These are phyloP conservation scores for Drosophila infuscata DNA, from an alignment of 2,888 invertebrate genomes.

Conservation along the genomic window DNA sequence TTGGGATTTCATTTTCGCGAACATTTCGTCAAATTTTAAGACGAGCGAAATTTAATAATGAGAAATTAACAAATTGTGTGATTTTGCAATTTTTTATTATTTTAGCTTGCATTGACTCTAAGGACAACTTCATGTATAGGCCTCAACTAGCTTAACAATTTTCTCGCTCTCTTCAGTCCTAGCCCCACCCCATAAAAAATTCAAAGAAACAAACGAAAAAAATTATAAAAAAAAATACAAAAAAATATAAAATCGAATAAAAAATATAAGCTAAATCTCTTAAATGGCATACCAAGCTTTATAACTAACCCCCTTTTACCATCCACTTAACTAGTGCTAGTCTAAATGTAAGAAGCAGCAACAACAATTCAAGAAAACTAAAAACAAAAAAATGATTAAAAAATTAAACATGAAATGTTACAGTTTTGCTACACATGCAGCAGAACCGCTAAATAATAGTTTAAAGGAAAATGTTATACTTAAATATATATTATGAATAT, in stretches of 20 bases:
- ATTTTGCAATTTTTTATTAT: conserved; percentile 6
- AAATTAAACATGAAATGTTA: conserved; percentile 58
- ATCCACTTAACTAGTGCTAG: conserved; percentile 70
- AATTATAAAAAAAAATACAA: conserved; percentile 22
- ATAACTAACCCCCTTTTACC: conserved; percentile 69
- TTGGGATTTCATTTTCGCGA: conserved; percentile 18
- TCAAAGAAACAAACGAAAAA: conserved; percentile 10
- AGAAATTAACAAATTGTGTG: not conserved
- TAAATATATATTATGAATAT: conserved; percentile 63
- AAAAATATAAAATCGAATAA: conserved; percentile 28
- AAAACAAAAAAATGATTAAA: conserved; percentile 39
- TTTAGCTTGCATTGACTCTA: conserved; percentile 4
- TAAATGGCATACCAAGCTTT: conserved; percentile 62
- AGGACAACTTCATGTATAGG: conserved; percentile 34
- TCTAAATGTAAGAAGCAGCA: conserved; percentile 47
- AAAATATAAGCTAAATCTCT: conserved; percentile 52
- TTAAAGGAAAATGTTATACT: conserved; percentile 72
- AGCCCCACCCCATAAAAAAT: conserved; percentile 28
- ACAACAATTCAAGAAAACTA: conserved; percentile 14
- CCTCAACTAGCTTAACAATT: conserved; percentile 52
- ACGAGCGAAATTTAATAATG: not conserved
- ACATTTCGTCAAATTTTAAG: not conserved
- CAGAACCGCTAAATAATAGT: conserved; percentile 72
- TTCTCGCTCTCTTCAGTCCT: conserved; percentile 55
- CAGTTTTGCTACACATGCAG: conserved; percentile 60